Conservation (phyloP, 2,797 vertebrate genomes). For the Pseudocheirus occidentalis region DNA sequence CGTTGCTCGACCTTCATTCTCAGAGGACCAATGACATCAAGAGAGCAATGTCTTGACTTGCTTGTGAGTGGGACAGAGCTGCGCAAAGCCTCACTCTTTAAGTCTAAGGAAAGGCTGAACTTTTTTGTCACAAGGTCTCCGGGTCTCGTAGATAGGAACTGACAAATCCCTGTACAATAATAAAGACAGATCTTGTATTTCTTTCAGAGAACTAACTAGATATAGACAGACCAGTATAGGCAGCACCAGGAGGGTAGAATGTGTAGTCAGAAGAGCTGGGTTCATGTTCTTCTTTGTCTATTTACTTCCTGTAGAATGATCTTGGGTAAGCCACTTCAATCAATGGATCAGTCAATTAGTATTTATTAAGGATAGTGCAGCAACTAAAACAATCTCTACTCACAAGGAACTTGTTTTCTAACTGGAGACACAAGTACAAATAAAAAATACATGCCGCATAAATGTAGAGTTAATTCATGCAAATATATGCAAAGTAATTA, state of each 20-base stretch:
- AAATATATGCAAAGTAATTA: not conserved
- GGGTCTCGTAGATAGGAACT: not conserved
- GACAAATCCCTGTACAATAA: not conserved
- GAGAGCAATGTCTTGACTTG: not conserved
- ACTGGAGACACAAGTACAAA: not conserved
- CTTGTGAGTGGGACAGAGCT: not conserved
- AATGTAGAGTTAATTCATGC: not conserved
- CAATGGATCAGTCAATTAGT: not conserved
- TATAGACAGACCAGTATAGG: not conserved
- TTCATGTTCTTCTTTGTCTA: not conserved
- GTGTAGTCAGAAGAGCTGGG: not conserved
- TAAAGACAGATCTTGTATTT: not conserved
- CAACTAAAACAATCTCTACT: not conserved
- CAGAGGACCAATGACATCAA: not conserved
- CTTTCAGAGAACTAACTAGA: not conserved
- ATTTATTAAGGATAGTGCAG: not conserved
- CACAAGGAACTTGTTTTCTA: not conserved
- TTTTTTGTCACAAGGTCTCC: not conserved
- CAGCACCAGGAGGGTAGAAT: not conserved
- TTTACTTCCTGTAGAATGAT: not conserved
- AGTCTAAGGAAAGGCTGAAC: not conserved
- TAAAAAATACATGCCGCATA: not conserved
- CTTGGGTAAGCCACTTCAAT: not conserved
- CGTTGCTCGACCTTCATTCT: not conserved
- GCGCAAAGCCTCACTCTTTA: not conserved